Evolutionary conservation across 2,113 vertebrate genomes (phyloP).

Genomic region (Motacilla alba): DNA sequence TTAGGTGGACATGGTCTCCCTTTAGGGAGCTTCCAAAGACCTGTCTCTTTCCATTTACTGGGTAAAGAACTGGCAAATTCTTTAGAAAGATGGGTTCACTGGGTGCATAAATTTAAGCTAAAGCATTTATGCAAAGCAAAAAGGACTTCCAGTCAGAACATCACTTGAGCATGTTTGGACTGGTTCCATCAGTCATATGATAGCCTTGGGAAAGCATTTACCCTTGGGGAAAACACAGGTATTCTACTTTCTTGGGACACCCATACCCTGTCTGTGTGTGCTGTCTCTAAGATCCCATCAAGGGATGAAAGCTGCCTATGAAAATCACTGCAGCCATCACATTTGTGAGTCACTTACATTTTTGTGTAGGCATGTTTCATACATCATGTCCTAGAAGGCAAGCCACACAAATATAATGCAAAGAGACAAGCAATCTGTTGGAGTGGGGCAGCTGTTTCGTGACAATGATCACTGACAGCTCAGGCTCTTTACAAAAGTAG

Average conservation of each 20-base stretch:
- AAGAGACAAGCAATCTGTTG: conserved; percentile 28
- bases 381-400: conserved; percentile 22
- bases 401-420: conserved; percentile 27
- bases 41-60: not conserved
- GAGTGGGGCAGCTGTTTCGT: not conserved
- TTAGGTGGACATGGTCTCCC: not conserved
- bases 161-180: not conserved
- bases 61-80: not conserved
- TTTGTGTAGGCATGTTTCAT: not conserved
- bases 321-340: not conserved
- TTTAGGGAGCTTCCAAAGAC: not conserved
- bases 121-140: not conserved
- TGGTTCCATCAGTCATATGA: not conserved
- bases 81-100: not conserved
- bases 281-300: not conserved
- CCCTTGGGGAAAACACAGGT: not conserved
- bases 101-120: not conserved
- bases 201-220: not conserved
- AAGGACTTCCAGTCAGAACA: not conserved
- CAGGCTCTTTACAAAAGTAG: not conserved
- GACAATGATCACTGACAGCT: conserved; percentile 11
- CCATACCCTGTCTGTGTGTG: not conserved
- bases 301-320: not conserved
- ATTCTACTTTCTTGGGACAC: not conserved
- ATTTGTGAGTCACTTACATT: not conserved